A percentile compares a stretch with the other conserved stretches of the same genome.
These are phyloP conservation scores for Ailuropoda melanoleuca DNA, from an alignment of 2,113 vertebrate genomes.

Conservation along the genomic window DNA sequence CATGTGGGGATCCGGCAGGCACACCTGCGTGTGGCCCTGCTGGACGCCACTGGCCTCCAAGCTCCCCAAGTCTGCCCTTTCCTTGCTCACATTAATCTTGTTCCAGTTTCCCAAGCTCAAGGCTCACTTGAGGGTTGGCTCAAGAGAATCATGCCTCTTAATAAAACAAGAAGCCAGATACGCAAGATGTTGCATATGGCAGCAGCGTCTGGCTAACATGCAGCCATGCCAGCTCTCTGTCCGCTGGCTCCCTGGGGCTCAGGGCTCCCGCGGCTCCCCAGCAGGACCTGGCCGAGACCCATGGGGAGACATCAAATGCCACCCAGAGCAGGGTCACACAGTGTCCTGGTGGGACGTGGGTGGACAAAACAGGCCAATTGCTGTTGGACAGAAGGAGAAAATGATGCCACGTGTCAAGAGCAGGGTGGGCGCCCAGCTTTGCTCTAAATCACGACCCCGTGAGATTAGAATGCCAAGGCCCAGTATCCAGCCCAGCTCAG, in stretches of 20 bases:
- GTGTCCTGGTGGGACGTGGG: not conserved
- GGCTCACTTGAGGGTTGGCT: constrained; percentile 29
- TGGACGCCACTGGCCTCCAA: not conserved
- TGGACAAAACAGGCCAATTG: not conserved
- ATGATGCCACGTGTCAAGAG: not conserved
- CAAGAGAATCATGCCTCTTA: not conserved
- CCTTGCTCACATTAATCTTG: not conserved
- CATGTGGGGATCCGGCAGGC: not conserved
- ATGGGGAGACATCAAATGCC: not conserved
- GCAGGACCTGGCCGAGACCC: not conserved
- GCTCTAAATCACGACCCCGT: not conserved
- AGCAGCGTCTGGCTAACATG: not conserved
- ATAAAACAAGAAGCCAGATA: not conserved
- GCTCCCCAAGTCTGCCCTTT: not conserved
- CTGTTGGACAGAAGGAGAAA: not conserved
- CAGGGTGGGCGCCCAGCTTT: not conserved
- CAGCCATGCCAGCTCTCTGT: fast-evolving
- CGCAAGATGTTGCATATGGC: not conserved
- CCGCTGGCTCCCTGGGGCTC: not conserved
- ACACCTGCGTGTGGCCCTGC: not conserved
- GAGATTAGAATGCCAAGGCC: not conserved
- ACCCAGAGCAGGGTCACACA: not conserved
- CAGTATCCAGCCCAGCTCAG: not conserved
- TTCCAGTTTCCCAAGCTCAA: not conserved
- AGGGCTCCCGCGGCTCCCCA: fast-evolving